Evolutionary conservation across 2,113 vertebrate species (phyloP).

Genomic region (Rhea americana): DNA sequence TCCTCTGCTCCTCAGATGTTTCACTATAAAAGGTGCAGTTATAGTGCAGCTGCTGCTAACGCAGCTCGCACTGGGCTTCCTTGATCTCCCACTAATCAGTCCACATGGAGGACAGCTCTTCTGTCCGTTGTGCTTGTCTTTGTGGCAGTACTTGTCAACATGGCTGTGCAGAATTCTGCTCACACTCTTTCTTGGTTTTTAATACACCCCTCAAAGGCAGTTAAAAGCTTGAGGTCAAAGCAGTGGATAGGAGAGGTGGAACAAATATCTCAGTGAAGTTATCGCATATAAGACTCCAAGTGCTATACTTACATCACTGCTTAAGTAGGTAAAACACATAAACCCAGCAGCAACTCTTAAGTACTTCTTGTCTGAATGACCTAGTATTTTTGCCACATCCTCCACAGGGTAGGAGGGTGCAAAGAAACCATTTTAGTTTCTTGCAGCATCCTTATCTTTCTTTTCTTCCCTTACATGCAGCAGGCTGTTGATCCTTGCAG

Average conservation of each 20-base stretch:
- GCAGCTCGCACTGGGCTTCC: background rate
- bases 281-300: background rate
- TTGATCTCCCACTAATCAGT: no score
- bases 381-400: background rate
- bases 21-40: background rate
- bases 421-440: background rate
- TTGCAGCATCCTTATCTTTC: background rate
- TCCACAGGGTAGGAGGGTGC: background rate
- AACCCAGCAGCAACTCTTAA: background rate
- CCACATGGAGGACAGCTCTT: background rate
- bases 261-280: background rate
- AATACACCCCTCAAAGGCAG: background rate
- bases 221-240: background rate
- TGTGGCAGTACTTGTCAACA: background rate
- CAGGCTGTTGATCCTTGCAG: background rate
- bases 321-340: background rate
- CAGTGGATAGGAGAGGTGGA: background rate
- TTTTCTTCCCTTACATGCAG: background rate
- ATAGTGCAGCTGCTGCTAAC: background rate
- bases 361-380: background rate
- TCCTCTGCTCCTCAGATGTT: background rate
- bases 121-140: background rate
- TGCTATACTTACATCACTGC: background rate
- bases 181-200: background rate
- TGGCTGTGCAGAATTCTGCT: background rate